Evolutionary conservation across 2,888 invertebrate species (phyloP).

Genomic region (Syrphus vitripennis): DNA sequence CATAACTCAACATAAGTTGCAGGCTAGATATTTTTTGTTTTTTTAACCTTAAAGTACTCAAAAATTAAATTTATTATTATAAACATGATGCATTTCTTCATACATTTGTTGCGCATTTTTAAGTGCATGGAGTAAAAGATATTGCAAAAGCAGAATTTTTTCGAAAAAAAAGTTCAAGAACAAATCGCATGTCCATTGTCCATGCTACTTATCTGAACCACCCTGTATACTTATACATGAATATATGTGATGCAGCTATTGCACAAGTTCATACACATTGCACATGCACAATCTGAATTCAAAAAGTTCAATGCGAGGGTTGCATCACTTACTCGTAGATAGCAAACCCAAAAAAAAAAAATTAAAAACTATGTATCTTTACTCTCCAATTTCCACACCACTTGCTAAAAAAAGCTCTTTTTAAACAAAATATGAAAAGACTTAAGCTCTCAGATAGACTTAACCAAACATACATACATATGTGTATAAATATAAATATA

Average conservation of each 20-base stretch:
- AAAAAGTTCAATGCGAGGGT: constrained; percentile 54
- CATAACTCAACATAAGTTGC: too few relatives aligned
- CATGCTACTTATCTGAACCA: not conserved
- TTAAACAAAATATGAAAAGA: constrained; percentile 1
- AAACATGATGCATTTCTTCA: too few relatives aligned
- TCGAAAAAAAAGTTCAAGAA: too few relatives aligned
- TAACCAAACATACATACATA: not conserved
- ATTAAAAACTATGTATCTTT: too few relatives aligned
- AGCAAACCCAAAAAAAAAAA: not conserved
- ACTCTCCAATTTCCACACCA: not conserved
- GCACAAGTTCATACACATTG: not conserved
- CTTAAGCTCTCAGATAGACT: not conserved
- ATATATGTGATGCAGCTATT: not conserved
- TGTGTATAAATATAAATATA: not conserved
- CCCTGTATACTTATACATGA: not conserved
- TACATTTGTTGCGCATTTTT: too few relatives aligned
- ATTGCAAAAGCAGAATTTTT: too few relatives aligned
- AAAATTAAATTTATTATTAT: too few relatives aligned
- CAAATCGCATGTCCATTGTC: too few relatives aligned
- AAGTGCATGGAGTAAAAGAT: too few relatives aligned
- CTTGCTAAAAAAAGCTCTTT: constrained; percentile 17
- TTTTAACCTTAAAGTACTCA: too few relatives aligned
- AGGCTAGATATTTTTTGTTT: too few relatives aligned
- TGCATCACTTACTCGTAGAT: not conserved
- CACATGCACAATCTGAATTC: constrained; percentile 43